A percentile compares a stretch with the other conserved stretches of the same genome.
phyloP scores from a whole-genome alignment of 2,888 invertebrate genomes.

The Melolontha melolontha region DNA sequence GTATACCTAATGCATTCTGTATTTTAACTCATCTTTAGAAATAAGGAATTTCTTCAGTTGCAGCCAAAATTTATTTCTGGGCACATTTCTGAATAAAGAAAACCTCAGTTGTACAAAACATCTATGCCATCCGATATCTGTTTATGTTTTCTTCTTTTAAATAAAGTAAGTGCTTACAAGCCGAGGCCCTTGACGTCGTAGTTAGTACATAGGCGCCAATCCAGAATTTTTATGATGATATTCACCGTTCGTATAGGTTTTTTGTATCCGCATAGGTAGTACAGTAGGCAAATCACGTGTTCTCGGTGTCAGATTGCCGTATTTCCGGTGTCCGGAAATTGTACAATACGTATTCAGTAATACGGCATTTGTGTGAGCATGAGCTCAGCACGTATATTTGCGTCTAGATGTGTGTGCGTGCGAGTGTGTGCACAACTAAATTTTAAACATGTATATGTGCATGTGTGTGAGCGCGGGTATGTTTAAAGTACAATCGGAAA shows the following conservation, averaged over 20 bases:
- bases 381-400: slow-evolving; percentile 9
- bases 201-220: slow-evolving; percentile 20
- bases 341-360: slow-evolving; percentile 51
- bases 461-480: no score
- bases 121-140: no score
- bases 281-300: slow-evolving; percentile 52
- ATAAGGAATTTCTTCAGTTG: no score
- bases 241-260: slow-evolving; percentile 11
- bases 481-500: no score
- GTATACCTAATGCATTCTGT: no score
- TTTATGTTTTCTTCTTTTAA: no score
- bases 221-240: slow-evolving; percentile 25
- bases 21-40: no score
- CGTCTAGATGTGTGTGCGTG: neutral
- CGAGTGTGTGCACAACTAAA: slow-evolving; percentile 2
- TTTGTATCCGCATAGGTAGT: slow-evolving; percentile 34
- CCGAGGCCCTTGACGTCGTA: no score
- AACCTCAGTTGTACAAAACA: no score
- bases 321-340: slow-evolving; percentile 56
- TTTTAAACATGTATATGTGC: slow-evolving; percentile 4
- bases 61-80: no score
- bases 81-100: no score
- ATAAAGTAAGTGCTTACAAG: no score
- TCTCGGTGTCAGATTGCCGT: slow-evolving; percentile 52
- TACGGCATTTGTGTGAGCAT: slow-evolving; percentile 35